Conservation (phyloP, 2,888 invertebrate species). For the Dicyrtomina minuta region DNA sequence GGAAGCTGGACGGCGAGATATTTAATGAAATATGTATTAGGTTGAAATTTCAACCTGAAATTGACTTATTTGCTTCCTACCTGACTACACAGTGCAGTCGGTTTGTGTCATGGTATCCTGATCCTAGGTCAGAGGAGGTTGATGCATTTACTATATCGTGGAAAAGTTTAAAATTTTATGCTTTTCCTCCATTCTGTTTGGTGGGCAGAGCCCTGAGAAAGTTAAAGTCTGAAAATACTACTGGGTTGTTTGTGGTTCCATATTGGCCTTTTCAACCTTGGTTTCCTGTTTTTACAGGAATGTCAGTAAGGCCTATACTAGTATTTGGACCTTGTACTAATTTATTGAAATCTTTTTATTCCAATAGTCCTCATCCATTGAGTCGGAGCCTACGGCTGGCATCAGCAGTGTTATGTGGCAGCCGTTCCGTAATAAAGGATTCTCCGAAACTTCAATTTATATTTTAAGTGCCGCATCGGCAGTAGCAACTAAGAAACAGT, state of each 20-base stretch:
- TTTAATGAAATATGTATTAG: no score
- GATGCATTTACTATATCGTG: constrained; percentile 11
- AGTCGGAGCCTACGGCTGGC: no score
- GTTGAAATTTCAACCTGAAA: neutral
- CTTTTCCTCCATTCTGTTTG: constrained; percentile 17
- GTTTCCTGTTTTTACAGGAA: no score
- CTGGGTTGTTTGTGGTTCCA: constrained; percentile 12
- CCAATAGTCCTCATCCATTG: no score
- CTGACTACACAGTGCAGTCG: neutral
- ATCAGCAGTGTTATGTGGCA: constrained; percentile 6
- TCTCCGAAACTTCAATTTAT: no score
- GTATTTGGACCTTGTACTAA: no score
- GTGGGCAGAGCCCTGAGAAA: constrained; percentile 8
- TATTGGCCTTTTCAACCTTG: no score
- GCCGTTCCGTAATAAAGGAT: no score
- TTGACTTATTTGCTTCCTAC: constrained; percentile 4
- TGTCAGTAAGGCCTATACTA: neutral
- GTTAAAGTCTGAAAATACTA: neutral
- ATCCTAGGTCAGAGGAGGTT: constrained; percentile 4
- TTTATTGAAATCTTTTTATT: no score
- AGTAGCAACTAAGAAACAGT: no score
- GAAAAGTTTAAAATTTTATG: constrained; percentile 4
- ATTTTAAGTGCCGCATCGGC: no score
- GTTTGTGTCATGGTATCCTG: constrained; percentile 6
- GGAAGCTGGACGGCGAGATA: neutral